Conservation (phyloP, 2,797 vertebrate species). For the Orestias chungarensis region DNA sequence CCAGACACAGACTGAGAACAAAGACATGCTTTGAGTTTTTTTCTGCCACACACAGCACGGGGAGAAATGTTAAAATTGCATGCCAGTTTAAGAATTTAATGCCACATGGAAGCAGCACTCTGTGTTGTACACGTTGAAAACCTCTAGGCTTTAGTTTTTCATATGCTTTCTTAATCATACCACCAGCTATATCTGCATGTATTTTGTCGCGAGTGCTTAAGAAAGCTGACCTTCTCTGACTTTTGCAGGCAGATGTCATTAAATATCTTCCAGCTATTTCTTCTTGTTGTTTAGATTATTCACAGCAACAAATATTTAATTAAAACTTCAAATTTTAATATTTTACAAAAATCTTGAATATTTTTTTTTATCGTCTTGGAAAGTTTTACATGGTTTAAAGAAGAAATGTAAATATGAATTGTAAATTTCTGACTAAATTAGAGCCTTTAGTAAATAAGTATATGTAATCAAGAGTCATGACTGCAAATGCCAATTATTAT, state of each 20-base stretch:
- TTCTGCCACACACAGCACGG: constrained; percentile 9
- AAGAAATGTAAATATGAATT: not conserved
- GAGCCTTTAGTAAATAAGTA: not conserved
- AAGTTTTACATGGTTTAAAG: not conserved
- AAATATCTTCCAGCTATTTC: constrained; percentile 14
- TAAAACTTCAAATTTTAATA: no score
- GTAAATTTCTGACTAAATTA: not conserved
- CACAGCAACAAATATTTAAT: not conserved
- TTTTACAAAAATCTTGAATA: not conserved
- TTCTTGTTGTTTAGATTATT: constrained; percentile 15
- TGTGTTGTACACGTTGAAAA: constrained; percentile 22
- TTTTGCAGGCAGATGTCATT: constrained; percentile 54
- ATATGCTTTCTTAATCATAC: constrained; percentile 33
- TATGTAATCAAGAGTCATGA: not conserved
- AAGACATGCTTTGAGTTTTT: constrained; percentile 42
- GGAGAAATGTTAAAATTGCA: constrained; percentile 12
- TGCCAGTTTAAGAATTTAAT: constrained; percentile 4
- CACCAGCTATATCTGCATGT: constrained; percentile 38
- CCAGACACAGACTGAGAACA: constrained; percentile 69
- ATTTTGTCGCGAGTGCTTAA: constrained; percentile 42
- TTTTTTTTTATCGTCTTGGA: not conserved
- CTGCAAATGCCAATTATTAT: not conserved
- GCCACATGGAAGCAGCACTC: constrained; percentile 31
- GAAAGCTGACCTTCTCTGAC: constrained; percentile 53
- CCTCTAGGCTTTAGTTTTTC: constrained; percentile 35